phyloP scores from a whole-genome alignment of 2,797 vertebrate genomes.

The Taenioides sp. region DNA sequence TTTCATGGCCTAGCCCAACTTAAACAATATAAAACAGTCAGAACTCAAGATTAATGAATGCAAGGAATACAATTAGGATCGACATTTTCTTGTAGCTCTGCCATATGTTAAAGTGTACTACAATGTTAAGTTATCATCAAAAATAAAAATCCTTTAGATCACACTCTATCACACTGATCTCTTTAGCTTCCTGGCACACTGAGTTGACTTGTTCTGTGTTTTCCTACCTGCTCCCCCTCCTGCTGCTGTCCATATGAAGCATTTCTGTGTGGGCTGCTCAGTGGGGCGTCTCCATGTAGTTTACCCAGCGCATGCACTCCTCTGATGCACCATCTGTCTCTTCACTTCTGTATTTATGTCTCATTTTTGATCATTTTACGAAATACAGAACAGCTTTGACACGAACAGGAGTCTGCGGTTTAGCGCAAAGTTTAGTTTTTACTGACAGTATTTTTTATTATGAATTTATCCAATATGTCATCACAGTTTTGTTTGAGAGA shows the following conservation, averaged over 20 bases:
- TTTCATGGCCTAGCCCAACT: no score
- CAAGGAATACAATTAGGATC: no score
- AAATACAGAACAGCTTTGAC: conserved; percentile 2
- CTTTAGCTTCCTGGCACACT: neutral
- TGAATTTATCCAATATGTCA: conserved; percentile 13
- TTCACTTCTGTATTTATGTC: conserved; percentile 5
- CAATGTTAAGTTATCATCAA: no score
- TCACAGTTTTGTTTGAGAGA: conserved; percentile 9
- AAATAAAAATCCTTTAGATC: no score
- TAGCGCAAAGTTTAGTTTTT: conserved; percentile 4
- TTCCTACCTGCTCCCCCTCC: conserved; percentile 19
- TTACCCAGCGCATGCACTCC: conserved; percentile 6
- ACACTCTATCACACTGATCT: neutral
- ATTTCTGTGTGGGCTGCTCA: conserved; percentile 35
- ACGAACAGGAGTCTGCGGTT: conserved; percentile 2
- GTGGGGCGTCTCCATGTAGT: conserved; percentile 15
- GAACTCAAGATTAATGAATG: no score
- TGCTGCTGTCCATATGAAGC: conserved; percentile 38
- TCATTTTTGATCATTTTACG: conserved; percentile 14
- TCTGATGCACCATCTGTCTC: conserved; percentile 25
- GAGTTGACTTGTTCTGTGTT: conserved; percentile 26
- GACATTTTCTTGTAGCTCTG: no score
- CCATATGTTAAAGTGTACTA: no score
- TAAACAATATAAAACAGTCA: no score
- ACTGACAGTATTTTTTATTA: conserved; percentile 1